Percentiles rank a stretch among this genome's conserved stretches.
phyloP scores from a whole-genome alignment of 2,888 invertebrate genomes.

The Lissonota sp. region DNA sequence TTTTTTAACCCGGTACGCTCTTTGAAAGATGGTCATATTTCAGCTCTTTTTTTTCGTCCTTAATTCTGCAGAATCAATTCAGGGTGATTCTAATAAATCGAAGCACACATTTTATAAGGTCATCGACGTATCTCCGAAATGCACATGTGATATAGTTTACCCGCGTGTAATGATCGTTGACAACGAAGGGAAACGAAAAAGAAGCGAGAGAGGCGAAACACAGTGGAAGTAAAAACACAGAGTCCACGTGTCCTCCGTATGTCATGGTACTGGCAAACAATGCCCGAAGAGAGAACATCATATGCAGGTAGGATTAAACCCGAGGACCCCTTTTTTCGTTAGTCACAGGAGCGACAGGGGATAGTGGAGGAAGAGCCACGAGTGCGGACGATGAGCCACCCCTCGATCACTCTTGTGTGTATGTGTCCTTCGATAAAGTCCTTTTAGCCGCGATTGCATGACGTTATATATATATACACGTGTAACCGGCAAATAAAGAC shows the following conservation, averaged over 20 bases:
- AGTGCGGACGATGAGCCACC: conserved; percentile 63
- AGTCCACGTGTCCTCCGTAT: conserved; percentile 72
- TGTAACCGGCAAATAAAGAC: conserved; percentile 36
- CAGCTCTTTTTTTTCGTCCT: too few species aligned
- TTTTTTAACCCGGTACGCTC: too few species aligned
- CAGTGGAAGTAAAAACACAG: conserved; percentile 23
- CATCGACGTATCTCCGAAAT: too few species aligned
- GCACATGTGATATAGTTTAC: background rate
- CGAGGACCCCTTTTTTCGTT: conserved; percentile 80
- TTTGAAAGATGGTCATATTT: too few species aligned
- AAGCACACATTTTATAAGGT: too few species aligned
- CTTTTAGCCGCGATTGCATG: conserved; percentile 69
- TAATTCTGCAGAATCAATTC: background rate
- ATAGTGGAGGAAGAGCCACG: conserved; percentile 58
- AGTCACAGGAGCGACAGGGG: conserved; percentile 33
- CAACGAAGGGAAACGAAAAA: conserved; percentile 46
- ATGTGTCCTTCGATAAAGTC: conserved; percentile 71
- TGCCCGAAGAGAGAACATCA: conserved; percentile 79
- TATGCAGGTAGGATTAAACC: conserved; percentile 83
- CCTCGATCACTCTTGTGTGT: conserved; percentile 50
- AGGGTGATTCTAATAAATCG: too few species aligned
- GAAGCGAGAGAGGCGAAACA: conserved; percentile 39
- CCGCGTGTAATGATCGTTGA: conserved; percentile 46
- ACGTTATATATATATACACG: conserved; percentile 34
- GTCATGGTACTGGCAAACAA: conserved; percentile 76